A percentile compares a stretch with the other conserved stretches of the same genome.
Evolutionary conservation across 2,113 vertebrate genomes (phyloP).

Genomic region (Vulpes lagopus): DNA sequence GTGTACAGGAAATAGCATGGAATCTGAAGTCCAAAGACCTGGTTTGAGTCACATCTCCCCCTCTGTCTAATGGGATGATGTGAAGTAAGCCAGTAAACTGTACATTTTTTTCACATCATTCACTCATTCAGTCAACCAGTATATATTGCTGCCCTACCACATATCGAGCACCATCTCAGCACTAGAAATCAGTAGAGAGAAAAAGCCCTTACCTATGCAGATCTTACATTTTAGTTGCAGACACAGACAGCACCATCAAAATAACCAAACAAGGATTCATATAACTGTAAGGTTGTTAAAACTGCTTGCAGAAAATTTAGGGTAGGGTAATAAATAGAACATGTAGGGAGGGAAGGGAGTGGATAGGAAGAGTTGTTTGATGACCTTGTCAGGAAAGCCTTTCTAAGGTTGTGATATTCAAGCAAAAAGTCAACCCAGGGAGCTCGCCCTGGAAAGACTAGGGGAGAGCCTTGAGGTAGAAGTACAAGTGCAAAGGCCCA

Average conservation of each 20-base stretch:
- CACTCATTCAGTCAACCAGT: background rate
- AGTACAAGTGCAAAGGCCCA: background rate
- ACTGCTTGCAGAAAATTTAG: background rate
- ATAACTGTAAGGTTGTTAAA: background rate
- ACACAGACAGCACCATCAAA: background rate
- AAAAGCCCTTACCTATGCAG: background rate
- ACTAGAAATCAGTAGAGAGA: background rate
- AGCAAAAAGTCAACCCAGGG: background rate
- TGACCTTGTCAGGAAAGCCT: background rate
- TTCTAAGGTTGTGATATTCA: background rate
- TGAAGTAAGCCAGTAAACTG: background rate
- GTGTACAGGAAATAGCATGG: conserved; percentile 40
- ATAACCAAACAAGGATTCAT: background rate
- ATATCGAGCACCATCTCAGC: background rate
- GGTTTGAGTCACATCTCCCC: background rate
- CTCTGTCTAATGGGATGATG: background rate
- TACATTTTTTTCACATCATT: background rate
- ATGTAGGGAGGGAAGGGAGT: background rate
- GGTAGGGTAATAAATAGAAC: background rate
- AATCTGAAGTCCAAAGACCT: conserved; percentile 50
- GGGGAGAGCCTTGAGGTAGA: background rate
- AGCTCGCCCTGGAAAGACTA: background rate
- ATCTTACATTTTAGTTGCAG: background rate
- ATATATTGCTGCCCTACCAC: background rate
- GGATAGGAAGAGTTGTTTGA: background rate